phyloP scores from a whole-genome alignment of 1,140 invertebrate species.

The Megathymus violae region DNA sequence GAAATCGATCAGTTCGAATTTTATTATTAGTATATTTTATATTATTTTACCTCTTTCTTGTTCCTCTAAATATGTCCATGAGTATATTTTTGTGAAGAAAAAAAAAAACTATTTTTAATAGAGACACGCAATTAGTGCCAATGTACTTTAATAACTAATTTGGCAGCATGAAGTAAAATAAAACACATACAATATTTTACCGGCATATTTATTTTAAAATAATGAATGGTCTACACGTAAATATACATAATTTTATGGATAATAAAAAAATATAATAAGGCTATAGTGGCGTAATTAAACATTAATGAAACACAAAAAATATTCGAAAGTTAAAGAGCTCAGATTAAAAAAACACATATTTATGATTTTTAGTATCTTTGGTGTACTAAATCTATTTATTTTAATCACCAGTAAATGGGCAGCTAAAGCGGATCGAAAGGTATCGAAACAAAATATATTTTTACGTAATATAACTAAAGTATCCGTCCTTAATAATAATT shows the following conservation, averaged over 20 bases:
- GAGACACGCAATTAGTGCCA: too few species aligned
- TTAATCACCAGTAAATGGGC: conserved; percentile 32
- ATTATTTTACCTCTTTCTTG: too few species aligned
- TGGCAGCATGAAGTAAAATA: too few species aligned
- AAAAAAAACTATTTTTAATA: too few species aligned
- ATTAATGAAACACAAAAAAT: not conserved
- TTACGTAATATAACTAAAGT: conserved; percentile 67
- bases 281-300: not conserved
- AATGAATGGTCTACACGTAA: conserved; percentile 44
- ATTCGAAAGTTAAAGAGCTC: not conserved
- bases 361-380: conserved; percentile 41
- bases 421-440: conserved; percentile 30
- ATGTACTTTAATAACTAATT: too few species aligned
- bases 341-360: conserved; percentile 7
- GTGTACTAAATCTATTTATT: conserved; percentile 38
- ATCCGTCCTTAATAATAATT: conserved; percentile 52
- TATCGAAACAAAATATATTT: conserved; percentile 54
- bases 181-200: conserved; percentile 41
- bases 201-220: conserved; percentile 53
- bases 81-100: too few species aligned
- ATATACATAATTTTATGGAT: conserved; percentile 13
- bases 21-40: too few species aligned
- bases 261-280: too few species aligned
- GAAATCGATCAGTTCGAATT: too few species aligned
- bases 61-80: too few species aligned